phyloP scores from a whole-genome alignment of 2,888 invertebrate genomes.

The Colostygia pectinataria region DNA sequence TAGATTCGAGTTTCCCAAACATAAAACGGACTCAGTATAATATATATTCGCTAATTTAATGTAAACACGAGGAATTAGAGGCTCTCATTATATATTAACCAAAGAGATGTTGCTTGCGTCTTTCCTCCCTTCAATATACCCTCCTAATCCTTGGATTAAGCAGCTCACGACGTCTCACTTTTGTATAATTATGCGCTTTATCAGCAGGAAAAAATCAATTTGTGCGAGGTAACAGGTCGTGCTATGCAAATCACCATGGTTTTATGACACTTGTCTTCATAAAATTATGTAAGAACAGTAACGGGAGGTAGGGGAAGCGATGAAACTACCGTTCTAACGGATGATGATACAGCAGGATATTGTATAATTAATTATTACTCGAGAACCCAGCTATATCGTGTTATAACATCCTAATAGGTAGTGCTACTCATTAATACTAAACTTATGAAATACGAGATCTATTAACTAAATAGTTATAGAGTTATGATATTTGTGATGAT shows the following conservation, averaged over 20 bases:
- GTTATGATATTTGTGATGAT: too few relatives aligned
- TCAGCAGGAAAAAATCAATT: constrained; percentile 68
- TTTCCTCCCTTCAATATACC: constrained; percentile 67
- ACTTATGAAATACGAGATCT: too few relatives aligned
- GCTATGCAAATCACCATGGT: constrained; percentile 31
- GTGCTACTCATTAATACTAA: too few relatives aligned
- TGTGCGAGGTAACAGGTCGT: constrained; percentile 40
- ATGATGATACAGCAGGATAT: not conserved
- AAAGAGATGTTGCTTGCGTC: constrained; percentile 63
- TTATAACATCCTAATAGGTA: too few relatives aligned
- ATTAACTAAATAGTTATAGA: too few relatives aligned
- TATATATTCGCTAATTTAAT: constrained; percentile 69
- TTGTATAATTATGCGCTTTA: constrained; percentile 74
- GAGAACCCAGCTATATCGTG: not conserved
- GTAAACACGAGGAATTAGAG: constrained; percentile 70
- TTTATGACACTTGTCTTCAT: constrained; percentile 27
- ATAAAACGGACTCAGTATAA: constrained; percentile 38
- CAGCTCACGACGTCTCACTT: constrained; percentile 62
- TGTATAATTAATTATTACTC: not conserved
- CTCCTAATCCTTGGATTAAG: constrained; percentile 70
- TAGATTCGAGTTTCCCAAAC: constrained; percentile 25
- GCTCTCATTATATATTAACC: constrained; percentile 78
- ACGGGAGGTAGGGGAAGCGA: not conserved
- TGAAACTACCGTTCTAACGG: constrained; percentile 10
- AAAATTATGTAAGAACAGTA: constrained; percentile 17